Percentiles rank a stretch among this genome's conserved stretches.
Conservation (phyloP, 2,113 vertebrate species). For the Tyrannus savana region DNA sequence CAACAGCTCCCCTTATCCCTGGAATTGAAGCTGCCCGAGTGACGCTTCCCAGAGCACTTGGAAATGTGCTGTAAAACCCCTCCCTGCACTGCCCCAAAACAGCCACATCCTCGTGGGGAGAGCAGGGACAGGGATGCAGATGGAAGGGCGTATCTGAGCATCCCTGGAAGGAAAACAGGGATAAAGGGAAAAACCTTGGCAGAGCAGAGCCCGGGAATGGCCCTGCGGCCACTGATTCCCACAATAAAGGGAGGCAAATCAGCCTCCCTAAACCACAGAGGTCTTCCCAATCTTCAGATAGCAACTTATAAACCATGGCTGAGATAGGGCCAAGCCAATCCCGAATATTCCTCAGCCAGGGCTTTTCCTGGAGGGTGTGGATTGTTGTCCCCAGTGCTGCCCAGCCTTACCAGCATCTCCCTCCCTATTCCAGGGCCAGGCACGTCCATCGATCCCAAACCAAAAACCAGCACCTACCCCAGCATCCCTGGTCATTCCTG, state of each 20-base stretch:
- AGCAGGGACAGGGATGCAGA: neutral
- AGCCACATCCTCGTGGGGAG: neutral
- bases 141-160: neutral
- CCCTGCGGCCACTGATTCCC: neutral
- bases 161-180: accelerated
- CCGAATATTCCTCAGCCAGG: neutral
- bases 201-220: neutral
- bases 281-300: neutral
- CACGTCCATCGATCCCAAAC: accelerated
- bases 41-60: neutral
- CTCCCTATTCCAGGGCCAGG: neutral
- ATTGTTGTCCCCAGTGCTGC: neutral
- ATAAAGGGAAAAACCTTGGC: neutral
- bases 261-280: neutral
- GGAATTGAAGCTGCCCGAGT: neutral
- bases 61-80: neutral
- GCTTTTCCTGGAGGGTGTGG: neutral
- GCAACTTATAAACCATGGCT: neutral
- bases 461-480: neutral
- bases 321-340: neutral
- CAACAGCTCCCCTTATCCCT: neutral
- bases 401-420: neutral
- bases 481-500: neutral
- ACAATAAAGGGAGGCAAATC: neutral
- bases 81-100: neutral